A percentile compares a stretch with the other conserved stretches of the same genome.
Evolutionary conservation across 2,113 vertebrate genomes (phyloP).

Genomic region (Phrynosoma platyrhinos): DNA sequence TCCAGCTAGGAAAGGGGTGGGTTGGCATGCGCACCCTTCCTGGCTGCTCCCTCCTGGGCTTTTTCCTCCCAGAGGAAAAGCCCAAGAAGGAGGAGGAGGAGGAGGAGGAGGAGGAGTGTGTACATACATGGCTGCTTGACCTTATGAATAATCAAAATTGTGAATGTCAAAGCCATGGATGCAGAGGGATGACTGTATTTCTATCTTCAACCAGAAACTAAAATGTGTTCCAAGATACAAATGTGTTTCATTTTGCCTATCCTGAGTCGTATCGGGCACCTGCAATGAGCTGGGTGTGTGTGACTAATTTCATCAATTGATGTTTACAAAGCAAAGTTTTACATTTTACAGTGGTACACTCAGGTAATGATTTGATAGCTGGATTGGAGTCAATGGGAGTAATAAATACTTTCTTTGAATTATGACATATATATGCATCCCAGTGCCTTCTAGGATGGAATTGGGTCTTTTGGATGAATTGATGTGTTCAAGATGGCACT

Average conservation of each 20-base stretch:
- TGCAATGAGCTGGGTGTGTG: fast-evolving
- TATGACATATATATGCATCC: fast-evolving
- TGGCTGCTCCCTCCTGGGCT: too few relatives aligned
- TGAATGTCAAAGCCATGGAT: too few relatives aligned
- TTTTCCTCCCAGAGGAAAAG: too few relatives aligned
- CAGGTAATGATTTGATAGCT: neutral
- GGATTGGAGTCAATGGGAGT: neutral
- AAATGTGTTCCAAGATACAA: fast-evolving
- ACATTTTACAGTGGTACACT: neutral
- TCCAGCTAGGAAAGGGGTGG: too few relatives aligned
- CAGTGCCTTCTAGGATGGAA: fast-evolving
- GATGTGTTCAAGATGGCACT: neutral
- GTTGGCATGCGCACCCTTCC: too few relatives aligned
- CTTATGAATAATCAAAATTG: too few relatives aligned
- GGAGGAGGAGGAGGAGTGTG: too few relatives aligned
- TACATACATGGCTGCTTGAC: too few relatives aligned
- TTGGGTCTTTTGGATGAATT: neutral
- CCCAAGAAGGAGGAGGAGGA: too few relatives aligned
- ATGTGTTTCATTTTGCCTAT: neutral
- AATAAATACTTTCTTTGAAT: neutral
- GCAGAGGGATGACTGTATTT: too few relatives aligned
- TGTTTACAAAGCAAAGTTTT: neutral
- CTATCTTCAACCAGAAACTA: neutral
- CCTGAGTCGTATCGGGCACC: neutral
- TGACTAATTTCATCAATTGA: neutral